phyloP scores from a whole-genome alignment of 2,797 vertebrate species.

The Anguilla marmorata region DNA sequence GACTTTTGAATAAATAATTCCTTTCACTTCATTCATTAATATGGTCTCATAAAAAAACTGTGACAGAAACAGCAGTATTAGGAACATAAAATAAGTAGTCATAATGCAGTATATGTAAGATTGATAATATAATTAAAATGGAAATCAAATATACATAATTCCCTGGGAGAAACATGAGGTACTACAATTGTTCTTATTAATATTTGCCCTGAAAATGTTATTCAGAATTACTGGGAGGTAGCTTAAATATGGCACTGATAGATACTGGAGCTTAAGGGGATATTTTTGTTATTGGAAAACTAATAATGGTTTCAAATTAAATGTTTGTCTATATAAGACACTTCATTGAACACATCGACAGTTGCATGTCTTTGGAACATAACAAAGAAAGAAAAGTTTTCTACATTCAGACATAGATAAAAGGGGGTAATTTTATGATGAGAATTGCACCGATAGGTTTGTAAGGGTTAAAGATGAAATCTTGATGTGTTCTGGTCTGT shows the following conservation, averaged over 20 bases:
- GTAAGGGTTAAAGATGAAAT: neutral
- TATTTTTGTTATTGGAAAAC: neutral
- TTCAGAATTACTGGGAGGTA: neutral
- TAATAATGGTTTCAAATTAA: neutral
- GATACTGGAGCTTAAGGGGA: neutral
- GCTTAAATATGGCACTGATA: neutral
- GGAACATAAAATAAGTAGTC: constrained; percentile 6
- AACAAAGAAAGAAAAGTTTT: neutral
- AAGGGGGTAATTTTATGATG: neutral
- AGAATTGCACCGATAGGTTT: neutral
- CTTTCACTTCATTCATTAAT: constrained; percentile 6
- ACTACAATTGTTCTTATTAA: constrained; percentile 6
- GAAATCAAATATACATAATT: constrained; percentile 8
- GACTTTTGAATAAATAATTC: neutral
- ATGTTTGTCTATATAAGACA: neutral
- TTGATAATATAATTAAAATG: constrained; percentile 1
- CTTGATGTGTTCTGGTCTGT: neutral
- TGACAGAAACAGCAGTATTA: constrained; percentile 6
- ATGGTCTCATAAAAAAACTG: neutral
- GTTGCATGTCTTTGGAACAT: neutral
- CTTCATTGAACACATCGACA: neutral
- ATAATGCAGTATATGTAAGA: neutral
- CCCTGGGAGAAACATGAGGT: neutral
- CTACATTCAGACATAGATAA: neutral
- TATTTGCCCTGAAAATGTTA: neutral